Percentiles rank a stretch among this genome's conserved stretches.
Evolutionary conservation across 2,888 invertebrate genomes (phyloP).

Genomic region (Lypha dubia): DNA sequence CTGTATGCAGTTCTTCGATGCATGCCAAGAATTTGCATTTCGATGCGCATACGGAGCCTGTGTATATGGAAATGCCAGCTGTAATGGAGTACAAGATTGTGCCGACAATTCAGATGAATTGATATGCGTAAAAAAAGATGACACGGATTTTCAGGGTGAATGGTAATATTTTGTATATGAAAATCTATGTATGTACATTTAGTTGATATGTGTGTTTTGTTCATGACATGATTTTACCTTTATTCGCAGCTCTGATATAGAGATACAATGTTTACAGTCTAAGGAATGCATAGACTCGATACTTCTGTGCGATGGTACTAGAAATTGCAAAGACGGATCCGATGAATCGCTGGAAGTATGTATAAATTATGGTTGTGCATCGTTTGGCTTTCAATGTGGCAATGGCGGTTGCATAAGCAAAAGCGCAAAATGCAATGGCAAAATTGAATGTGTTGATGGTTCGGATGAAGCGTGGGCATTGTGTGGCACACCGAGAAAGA

Average conservation of each 20-base stretch:
- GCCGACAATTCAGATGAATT: slow-evolving; percentile 76
- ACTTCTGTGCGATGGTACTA: slow-evolving; percentile 77
- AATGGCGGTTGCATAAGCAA: slow-evolving; percentile 74
- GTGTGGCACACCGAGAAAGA: slow-evolving; percentile 32
- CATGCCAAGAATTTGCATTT: slow-evolving; percentile 84
- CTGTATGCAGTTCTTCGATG: slow-evolving; percentile 75
- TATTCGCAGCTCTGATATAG: slow-evolving; percentile 13
- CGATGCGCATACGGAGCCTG: slow-evolving; percentile 80
- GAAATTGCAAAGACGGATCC: slow-evolving; percentile 78
- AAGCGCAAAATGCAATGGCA: slow-evolving; percentile 82
- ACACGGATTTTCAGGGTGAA: slow-evolving; percentile 46
- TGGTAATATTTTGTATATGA: slow-evolving; percentile 61
- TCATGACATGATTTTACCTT: background rate
- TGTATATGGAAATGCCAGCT: slow-evolving; percentile 68
- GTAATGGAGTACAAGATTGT: slow-evolving; percentile 75
- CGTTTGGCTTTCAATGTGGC: slow-evolving; percentile 82
- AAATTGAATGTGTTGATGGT: slow-evolving; percentile 74
- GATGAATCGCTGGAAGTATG: slow-evolving; percentile 78
- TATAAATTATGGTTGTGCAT: slow-evolving; percentile 81
- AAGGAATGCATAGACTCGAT: slow-evolving; percentile 77
- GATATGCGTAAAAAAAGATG: slow-evolving; percentile 33
- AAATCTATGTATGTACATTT: background rate
- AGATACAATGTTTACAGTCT: slow-evolving; percentile 74
- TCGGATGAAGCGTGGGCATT: slow-evolving; percentile 76
- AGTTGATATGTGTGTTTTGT: background rate